Base-by-base conservation (phyloP, 2,797 vertebrate species). In the Phalloptychus januarius region DNA sequence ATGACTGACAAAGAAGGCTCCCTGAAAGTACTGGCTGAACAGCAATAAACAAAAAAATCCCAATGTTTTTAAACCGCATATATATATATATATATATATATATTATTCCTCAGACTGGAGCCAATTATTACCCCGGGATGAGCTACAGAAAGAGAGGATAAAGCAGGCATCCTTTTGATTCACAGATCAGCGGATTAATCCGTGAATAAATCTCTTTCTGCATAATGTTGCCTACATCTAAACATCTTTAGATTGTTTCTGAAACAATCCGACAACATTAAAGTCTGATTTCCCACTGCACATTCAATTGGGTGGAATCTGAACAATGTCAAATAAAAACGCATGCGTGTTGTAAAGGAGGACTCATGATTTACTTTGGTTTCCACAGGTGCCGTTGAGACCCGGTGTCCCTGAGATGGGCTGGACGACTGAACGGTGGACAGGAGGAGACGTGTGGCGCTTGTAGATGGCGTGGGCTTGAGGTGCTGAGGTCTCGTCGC, bases 381-480 rank as follows among this genome's bases (percentile, higher is more conserved):
- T 92, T 40, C 96, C 96, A 74, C 97, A 97, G 84, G 95, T 95
- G 44, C 91, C 86, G 0, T 90, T 89, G 74, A 79, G 33, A 70
- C 52, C 65, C 73, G 82, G 79, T 63, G 85, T 87, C 46, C 89
- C 90, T 79, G 87, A 86, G 89, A 88, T 73, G 13, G 87, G 85
- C 79, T 81, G 90, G 36, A 79, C 36, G 36, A 72, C 65, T 54
- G 90, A 91, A 84, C 38, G 82, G 80, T 48, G 69, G 71, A 31
- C 3, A 78, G 88, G 48, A 1, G 91, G 58, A 1, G 91, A 78
- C 0, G 38, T 81, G 1, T 97, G 96, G 40, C 95, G 96, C 85
- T 95, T 98, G 89, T 97, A 99, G 71, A 99, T 93, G 89, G 96
- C 94, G 15, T 99, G 98, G 36, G 97, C 96, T 83, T 96, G 97